Base-by-base conservation (phyloP, 2,888 invertebrate species). In the Dicyrtomina minuta region DNA sequence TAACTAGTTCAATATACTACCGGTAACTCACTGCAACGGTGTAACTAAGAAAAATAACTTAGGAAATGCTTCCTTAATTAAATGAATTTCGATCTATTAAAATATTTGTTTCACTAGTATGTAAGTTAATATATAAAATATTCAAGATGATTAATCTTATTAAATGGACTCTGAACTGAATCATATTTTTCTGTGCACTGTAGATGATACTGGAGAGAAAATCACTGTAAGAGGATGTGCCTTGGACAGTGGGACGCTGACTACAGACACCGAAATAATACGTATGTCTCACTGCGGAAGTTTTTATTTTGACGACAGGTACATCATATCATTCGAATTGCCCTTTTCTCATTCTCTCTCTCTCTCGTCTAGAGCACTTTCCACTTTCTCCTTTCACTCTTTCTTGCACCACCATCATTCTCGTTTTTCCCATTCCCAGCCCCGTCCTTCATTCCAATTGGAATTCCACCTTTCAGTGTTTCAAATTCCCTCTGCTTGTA, bases 241-340 rank as follows among this genome's bases (percentile, higher is more conserved):
- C 0, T 84, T 96, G 79, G 97, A 97, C 84, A 95, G 95, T 77
- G 96, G 97, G 1, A 94, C 95, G 0, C 87, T 92, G 60, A 97
- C 96, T 66, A 94, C 95, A 0, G 96, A 97, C 83, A 96, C 96
- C 0, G 97, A 97, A 84, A 90, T 97, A 72, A 92, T 96, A 64
- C 86, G 97, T 76, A 94, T 95, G 91, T 94, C 94, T n/a, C 96
- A 97, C 82, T 97, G 97, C 81, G 97, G 97, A 39, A 88, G 92
- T 77, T 95, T 97, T 84, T 91, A 90, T 81, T 96, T 92, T 80
- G 89, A 93, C 79, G 88, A 89, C 77, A 89, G 90, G 91, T 93
- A 81, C 13, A 56, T 26, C 13, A 39, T 20, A 15, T 61, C n/a
- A n/a, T n/a, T n/a, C n/a, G n/a, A n/a, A n/a, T n/a, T n/a, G n/a